These are phyloP conservation scores for Stichodactyla helianthus DNA, from an alignment of 64 coral and sea anemone genomes.

Conservation along the genomic window DNA sequence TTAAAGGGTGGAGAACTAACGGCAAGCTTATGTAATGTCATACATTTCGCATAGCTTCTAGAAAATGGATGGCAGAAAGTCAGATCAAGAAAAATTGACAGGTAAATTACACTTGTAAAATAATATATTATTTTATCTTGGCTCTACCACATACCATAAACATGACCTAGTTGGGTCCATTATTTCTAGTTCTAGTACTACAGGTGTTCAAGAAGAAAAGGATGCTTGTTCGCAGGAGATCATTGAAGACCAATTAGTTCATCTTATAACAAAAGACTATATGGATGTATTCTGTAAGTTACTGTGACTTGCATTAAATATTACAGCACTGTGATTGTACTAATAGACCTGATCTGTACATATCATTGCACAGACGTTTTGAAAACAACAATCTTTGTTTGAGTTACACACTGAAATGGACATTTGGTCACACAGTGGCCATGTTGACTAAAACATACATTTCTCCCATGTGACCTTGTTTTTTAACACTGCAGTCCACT, in stretches of 20 bases:
- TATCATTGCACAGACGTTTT: too few relatives aligned
- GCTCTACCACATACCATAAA: background rate
- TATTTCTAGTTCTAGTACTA: background rate
- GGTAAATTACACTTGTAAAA: conserved; percentile 26
- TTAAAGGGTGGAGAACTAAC: too few relatives aligned
- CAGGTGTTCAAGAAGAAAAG: conserved; percentile 35
- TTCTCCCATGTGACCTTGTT: too few relatives aligned
- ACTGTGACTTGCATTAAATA: background rate
- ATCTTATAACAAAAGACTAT: conserved; percentile 75
- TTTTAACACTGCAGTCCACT: too few relatives aligned
- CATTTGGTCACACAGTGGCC: too few relatives aligned
- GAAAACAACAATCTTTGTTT: too few relatives aligned
- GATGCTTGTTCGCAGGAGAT: conserved; percentile 66
- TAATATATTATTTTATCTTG: background rate
- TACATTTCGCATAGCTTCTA: conserved; percentile 39
- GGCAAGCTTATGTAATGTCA: too few relatives aligned
- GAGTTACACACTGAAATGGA: too few relatives aligned
- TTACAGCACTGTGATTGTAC: background rate
- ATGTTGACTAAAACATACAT: too few relatives aligned
- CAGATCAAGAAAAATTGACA: conserved; percentile 55
- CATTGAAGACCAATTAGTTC: conserved; percentile 81
- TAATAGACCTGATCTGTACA: too few relatives aligned
- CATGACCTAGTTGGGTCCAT: background rate
- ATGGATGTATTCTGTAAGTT: conserved; percentile 82
- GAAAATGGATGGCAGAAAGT: conserved; percentile 83